phyloP scores from a whole-genome alignment of 2,797 vertebrate species.

The Pangasius djambal region DNA sequence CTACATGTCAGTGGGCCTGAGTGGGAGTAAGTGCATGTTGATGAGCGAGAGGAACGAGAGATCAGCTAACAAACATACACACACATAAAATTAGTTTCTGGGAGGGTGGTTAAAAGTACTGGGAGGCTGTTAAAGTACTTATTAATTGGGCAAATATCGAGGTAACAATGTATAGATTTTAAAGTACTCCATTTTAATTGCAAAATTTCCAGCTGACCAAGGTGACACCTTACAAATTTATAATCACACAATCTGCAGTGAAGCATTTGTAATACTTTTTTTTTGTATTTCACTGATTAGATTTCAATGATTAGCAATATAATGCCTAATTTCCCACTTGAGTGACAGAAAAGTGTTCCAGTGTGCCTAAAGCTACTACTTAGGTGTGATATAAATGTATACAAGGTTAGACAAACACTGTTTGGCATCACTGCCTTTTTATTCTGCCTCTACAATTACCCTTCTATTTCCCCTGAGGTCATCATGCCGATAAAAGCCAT shows the following conservation, averaged over 20 bases:
- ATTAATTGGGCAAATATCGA: not conserved
- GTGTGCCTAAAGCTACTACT: slow-evolving; percentile 19
- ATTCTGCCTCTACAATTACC: slow-evolving; percentile 47
- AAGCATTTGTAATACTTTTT: not conserved
- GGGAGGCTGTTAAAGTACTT: not conserved
- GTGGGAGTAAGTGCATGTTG: slow-evolving; percentile 33
- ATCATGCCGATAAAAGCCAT: slow-evolving; percentile 47
- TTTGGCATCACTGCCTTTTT: slow-evolving; percentile 34
- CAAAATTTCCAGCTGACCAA: not conserved
- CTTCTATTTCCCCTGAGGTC: slow-evolving; percentile 39
- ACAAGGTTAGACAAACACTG: slow-evolving; percentile 42
- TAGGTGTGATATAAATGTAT: slow-evolving; percentile 22
- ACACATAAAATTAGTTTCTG: not conserved
- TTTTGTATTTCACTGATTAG: slow-evolving; percentile 12
- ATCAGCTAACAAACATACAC: slow-evolving; percentile 12
- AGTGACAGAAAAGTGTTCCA: not conserved
- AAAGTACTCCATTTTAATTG: not conserved
- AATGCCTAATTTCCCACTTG: not conserved
- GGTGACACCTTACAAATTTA: not conserved
- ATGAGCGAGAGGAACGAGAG: slow-evolving; percentile 26
- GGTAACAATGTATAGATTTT: not conserved
- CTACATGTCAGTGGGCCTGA: not conserved
- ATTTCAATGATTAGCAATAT: slow-evolving; percentile 4
- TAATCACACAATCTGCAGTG: not conserved
- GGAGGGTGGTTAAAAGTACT: not conserved